Percentiles rank a stretch among this genome's conserved stretches.
Evolutionary conservation across 2,888 invertebrate genomes (phyloP).

Genomic region (Archaeoteleia sp.): DNA sequence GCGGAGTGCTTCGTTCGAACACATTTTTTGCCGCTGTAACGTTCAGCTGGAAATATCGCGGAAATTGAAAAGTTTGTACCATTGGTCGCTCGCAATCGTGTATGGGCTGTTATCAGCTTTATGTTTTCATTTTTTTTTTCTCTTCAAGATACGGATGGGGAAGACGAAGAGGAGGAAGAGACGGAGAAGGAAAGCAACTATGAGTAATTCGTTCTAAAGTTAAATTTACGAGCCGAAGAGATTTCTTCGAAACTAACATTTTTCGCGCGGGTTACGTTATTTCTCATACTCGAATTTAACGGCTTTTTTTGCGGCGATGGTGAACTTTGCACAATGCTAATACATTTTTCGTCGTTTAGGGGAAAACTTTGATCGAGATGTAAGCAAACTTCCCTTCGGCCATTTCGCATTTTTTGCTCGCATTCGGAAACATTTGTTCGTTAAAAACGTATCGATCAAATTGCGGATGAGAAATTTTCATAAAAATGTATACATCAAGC

Average conservation of each 20-base stretch:
- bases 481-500: too few species aligned
- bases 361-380: background rate
- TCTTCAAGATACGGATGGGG: background rate
- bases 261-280: slow-evolving; percentile 9
- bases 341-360: background rate
- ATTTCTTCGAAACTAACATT: slow-evolving; percentile 14
- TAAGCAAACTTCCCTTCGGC: background rate
- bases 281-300: slow-evolving; percentile 1
- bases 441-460: too few species aligned
- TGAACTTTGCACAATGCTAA: background rate
- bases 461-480: too few species aligned
- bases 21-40: slow-evolving; percentile 30
- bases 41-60: slow-evolving; percentile 27
- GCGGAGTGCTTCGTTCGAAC: slow-evolving; percentile 20
- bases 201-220: slow-evolving; percentile 24
- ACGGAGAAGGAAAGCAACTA: background rate
- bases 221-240: slow-evolving; percentile 13
- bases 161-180: background rate
- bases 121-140: slow-evolving; percentile 18
- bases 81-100: slow-evolving; percentile 14
- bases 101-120: slow-evolving; percentile 34
- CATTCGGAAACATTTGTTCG: background rate
- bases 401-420: background rate
- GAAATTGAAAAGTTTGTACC: slow-evolving; percentile 36
- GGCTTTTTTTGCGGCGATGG: background rate